Base-by-base conservation (phyloP, 2,797 vertebrate genomes). In the Cygnus olor region DNA sequence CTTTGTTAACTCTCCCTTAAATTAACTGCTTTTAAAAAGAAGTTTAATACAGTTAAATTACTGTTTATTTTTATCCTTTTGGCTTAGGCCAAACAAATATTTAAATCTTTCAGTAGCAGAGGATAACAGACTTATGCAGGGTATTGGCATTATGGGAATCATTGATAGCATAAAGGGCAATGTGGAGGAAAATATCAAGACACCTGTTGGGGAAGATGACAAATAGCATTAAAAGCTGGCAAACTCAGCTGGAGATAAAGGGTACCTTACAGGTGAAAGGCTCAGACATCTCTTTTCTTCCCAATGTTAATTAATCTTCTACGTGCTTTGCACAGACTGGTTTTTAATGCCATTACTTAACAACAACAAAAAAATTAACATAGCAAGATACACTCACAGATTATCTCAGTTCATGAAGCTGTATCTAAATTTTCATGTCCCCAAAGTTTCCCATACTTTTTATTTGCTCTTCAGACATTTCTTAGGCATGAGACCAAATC, bases 211-310 rank as follows among this genome's bases (percentile, higher is more conserved):
- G 34, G 58, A 93, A 74, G 71, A 87, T 80, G 89, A 90, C 90
- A 97, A 96, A 95, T 44, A 90, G 79, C 40, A 95, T 72, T 90
- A 78, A 94, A 95, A 57, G 60, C 81, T 83, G 69, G 90, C 65
- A 90, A 82, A 94, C 92, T 68, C 96, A 95, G 81, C 93, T 94
- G 94, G 95, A 95, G 74, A 87, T 64, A 89, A 95, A 95, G 90
- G 89, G 72, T 89, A 89, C 27, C 79, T 81, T 65, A 92, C 53
- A 95, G 92, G 96, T 95, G 89, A 96, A 97, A 93, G 86, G 72
- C 53, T 95, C 74, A 93, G 81, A 65, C 84, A 95, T 87, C 68
- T 89, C 80, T 81, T 68, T 94, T 80, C 71, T 89, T 89, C 45
- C 42, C 65, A 65, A 10, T 72, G 84, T 82, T 97, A 95, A 96